Evolutionary conservation across 2,113 vertebrate genomes (phyloP).

Genomic region (Saguinus imperator): DNA sequence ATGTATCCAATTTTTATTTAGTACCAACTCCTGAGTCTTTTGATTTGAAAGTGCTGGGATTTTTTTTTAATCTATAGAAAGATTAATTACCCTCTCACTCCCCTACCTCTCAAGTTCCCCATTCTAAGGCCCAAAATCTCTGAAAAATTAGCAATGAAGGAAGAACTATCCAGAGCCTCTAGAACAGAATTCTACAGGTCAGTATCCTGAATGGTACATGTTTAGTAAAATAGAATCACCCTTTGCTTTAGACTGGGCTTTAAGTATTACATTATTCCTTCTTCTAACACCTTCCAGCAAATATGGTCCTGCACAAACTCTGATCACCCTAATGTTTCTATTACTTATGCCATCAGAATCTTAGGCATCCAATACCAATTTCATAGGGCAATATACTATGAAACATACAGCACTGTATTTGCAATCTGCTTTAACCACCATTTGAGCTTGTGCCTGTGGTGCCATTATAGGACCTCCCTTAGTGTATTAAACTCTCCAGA

Average conservation of each 20-base stretch:
- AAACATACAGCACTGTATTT: background rate
- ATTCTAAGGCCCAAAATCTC: conserved; percentile 45
- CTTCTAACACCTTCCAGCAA: background rate
- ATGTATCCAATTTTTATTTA: conserved; percentile 62
- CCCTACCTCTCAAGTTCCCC: background rate
- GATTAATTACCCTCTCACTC: conserved; percentile 39
- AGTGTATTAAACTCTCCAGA: background rate
- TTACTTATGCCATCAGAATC: background rate
- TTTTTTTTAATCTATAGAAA: conserved; percentile 62
- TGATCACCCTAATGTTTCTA: background rate
- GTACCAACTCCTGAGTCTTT: conserved; percentile 57
- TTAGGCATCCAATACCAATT: background rate
- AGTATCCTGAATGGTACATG: conserved; percentile 10
- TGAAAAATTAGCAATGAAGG: conserved; percentile 59
- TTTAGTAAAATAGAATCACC: background rate
- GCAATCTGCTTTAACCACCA: background rate
- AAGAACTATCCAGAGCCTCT: background rate
- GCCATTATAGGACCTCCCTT: background rate
- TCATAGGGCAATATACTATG: background rate
- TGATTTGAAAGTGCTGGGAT: conserved; percentile 54
- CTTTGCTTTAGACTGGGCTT: background rate
- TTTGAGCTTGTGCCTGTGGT: background rate
- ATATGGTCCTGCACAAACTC: background rate
- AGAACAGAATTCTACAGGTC: background rate
- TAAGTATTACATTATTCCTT: background rate